A percentile compares a stretch with the other conserved stretches of the same genome.
Conservation (phyloP, 2,113 vertebrate species). For the Pachyramphus minor region DNA sequence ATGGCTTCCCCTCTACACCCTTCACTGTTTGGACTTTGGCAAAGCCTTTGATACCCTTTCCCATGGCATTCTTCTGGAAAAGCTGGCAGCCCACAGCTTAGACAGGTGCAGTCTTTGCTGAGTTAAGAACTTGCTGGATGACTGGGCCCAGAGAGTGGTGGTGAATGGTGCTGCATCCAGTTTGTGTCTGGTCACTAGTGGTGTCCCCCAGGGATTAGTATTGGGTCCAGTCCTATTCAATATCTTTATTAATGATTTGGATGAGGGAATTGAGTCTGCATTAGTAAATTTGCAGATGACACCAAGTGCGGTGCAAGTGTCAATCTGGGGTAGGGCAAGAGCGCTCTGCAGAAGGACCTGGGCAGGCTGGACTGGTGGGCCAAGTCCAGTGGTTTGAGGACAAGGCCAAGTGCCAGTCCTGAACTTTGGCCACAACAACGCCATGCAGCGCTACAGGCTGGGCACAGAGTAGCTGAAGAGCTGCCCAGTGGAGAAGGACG, state of each 20-base stretch:
- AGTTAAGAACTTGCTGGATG: neutral
- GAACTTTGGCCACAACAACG: neutral
- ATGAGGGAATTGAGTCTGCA: neutral
- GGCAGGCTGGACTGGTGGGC: neutral
- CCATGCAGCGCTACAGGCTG: fast-evolving
- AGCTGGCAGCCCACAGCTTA: neutral
- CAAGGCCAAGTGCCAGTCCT: neutral
- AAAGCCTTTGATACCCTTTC: neutral
- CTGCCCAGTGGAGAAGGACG: neutral
- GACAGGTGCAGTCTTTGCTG: neutral
- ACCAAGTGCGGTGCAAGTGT: neutral
- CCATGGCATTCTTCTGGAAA: neutral
- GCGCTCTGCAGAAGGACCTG: neutral
- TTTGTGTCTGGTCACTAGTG: neutral
- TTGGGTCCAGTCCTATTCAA: neutral
- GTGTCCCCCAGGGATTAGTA: neutral
- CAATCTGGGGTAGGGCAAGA: neutral
- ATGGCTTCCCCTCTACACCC: neutral
- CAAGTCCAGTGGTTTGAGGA: neutral
- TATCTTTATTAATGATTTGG: neutral
- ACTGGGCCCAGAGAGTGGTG: neutral
- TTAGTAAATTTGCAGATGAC: neutral
- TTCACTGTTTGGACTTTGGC: neutral
- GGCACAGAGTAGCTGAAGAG: neutral
- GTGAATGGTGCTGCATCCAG: fast-evolving